Base-by-base conservation (phyloP, 1,140 invertebrate species). In the Drosophila grimshawi region DNA sequence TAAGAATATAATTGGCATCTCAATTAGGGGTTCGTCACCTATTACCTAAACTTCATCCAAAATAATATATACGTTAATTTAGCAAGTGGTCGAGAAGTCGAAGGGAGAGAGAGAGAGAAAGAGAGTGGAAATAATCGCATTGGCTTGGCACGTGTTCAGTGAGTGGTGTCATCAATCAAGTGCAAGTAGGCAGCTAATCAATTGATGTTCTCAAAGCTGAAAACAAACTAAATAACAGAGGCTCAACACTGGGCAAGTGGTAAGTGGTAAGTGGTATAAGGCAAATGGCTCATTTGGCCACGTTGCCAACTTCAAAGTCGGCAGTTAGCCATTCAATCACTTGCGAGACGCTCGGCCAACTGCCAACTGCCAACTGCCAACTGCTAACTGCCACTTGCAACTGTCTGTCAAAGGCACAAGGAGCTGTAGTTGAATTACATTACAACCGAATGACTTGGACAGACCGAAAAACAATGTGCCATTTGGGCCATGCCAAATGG, bases 101-200 rank as follows among this genome's bases (percentile, higher is more conserved):
- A 19, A 4, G 41, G 6, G 53, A 19, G 35, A 66, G 53, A 35
- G 19, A 37, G 7, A 5, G 3, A 10, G 33, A 2, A 8, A 5
- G 33, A 5, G 49, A 45, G 51, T 39, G 11, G 61, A 10, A 53
- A 48, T 11, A 39, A 69, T 57, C 27, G 30, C n/a, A 32, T n/a
- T 39, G 6, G 63, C 27, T 0, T 43, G 60, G 37, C 69, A 72
- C 53, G 62, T 72, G 69, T 59, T 43, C 11, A 48, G 33, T 48
- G 46, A n/a, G 7, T 37, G 69, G 37, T 52, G 53, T 45, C 69
- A 72, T 72, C 62, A 72, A 72, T 72, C 69, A 72, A 72, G 32
- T 52, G 62, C 62, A 64, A 66, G 53, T 45, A 43, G 39, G 62
- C 39, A 57, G 48, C 69, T 66, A 72, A 72, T 72, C 69, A 72